Percentiles rank a stretch among this genome's conserved stretches.
Evolutionary conservation across 2,113 vertebrate species (phyloP).

Genomic region (Caracal caracal): DNA sequence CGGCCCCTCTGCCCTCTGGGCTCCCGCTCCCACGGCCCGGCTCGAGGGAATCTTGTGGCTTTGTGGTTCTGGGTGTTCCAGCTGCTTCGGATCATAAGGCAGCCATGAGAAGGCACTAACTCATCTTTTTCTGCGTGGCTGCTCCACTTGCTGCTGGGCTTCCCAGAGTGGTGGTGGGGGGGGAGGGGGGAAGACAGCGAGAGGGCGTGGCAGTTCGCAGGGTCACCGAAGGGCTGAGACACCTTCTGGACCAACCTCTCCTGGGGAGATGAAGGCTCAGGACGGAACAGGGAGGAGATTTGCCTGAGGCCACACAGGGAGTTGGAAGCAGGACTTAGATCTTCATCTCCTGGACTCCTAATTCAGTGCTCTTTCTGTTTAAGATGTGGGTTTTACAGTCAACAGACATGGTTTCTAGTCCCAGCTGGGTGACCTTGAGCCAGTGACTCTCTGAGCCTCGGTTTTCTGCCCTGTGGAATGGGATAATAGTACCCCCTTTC

Average conservation of each 20-base stretch:
- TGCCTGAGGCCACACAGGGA: neutral
- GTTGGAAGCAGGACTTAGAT: neutral
- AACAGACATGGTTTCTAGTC: neutral
- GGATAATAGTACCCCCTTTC: neutral
- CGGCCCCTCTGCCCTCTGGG: neutral
- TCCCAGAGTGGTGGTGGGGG: neutral
- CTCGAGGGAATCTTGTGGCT: constrained; percentile 54
- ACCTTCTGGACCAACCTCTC: neutral
- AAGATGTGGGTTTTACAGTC: neutral
- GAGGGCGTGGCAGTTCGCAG: neutral
- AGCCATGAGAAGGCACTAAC: neutral
- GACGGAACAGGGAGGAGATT: neutral
- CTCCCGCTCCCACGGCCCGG: neutral
- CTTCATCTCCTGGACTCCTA: neutral
- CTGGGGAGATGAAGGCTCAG: neutral
- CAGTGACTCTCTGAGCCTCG: neutral
- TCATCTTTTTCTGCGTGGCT: neutral
- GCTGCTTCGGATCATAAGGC: neutral
- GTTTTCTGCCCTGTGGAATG: neutral
- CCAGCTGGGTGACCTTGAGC: neutral
- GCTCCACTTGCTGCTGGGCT: neutral
- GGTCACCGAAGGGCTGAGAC: neutral
- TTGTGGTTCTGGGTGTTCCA: constrained; percentile 38
- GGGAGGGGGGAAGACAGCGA: neutral
- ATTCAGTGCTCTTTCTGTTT: neutral